Evolutionary conservation across 2,113 vertebrate genomes (phyloP), one percentile per base, ranked within the genome.

Genomic region (Sakesphorus luctuosus): DNA sequence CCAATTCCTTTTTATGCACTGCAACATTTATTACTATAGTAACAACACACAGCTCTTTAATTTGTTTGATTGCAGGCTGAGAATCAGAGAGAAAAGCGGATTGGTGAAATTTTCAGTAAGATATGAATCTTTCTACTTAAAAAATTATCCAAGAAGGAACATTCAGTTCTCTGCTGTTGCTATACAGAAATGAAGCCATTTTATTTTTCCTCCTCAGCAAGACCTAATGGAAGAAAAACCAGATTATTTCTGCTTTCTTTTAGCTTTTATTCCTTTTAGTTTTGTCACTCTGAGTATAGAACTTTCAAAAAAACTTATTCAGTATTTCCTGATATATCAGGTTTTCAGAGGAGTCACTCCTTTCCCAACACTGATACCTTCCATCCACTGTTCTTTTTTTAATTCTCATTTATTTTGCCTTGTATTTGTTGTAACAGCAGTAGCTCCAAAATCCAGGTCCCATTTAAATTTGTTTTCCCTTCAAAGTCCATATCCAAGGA

Each of bases 21-120:
- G 87, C 38, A 82, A 68, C 88, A 95, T 97, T 93, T 94, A 97
- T 97, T 97, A 91, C 95, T 97, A 97, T 95, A 97, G 96, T 97
- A 96, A 97, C 96, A 97, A 94, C 95, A 96, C 85, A 79, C 62
- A 92, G 82, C 77, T 94, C 89, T 82, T 95, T 92, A 90, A 97
- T 97, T 97, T 96, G 68, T 49, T 88, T 96, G 95, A 97, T 96
- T 96, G 88, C 58, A 66, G 73, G 26, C 93, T 84, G 74, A 80
- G 81, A 94, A 89, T 69, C 65, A 61, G 86, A 88, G 75, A 68
- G 43, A 91, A 88, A 95, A 86, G 83, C 58, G 92, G 71, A 93
- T 74, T 80, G 89, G 73, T 63, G 68, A 94, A 95, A 73, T 95
- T 94, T 95, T 72, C 92, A 65, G 50, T 26, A 46, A 63, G 84